Percentiles rank a stretch among this genome's conserved stretches.
Evolutionary conservation across 2,888 invertebrate species (phyloP).

Genomic region (Spicauda simplicius): DNA sequence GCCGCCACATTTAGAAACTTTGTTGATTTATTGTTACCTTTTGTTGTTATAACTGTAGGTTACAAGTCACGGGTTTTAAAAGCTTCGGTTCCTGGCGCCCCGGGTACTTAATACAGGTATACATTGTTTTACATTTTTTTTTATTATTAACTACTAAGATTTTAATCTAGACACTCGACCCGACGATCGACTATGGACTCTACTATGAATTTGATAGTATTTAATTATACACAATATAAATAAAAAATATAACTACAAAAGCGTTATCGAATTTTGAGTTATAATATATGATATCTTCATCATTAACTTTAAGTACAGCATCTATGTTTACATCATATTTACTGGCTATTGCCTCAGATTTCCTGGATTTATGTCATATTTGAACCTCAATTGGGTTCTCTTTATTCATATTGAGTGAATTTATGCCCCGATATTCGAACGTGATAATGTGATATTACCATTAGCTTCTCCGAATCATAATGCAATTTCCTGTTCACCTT

Average conservation of each 20-base stretch:
- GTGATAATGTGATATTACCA: neutral
- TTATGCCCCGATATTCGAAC: neutral
- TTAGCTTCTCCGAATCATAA: slow-evolving; percentile 12
- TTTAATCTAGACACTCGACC: too few relatives aligned
- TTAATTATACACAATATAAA: too few relatives aligned
- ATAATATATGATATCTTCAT: too few relatives aligned
- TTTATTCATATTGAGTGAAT: too few relatives aligned
- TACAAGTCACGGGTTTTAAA: neutral
- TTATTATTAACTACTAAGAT: too few relatives aligned
- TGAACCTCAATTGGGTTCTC: neutral
- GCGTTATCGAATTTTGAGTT: too few relatives aligned
- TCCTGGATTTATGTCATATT: neutral
- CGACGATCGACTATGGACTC: too few relatives aligned
- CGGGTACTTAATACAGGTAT: neutral
- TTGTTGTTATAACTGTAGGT: slow-evolving; percentile 13
- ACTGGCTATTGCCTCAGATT: too few relatives aligned
- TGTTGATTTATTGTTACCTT: slow-evolving; percentile 25
- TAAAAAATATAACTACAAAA: too few relatives aligned
- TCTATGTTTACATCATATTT: too few relatives aligned
- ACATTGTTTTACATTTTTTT: neutral
- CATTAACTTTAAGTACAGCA: too few relatives aligned
- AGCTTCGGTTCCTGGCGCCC: neutral
- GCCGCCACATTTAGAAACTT: slow-evolving; percentile 29
- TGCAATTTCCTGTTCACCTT: slow-evolving; percentile 21
- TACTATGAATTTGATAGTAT: too few relatives aligned